phyloP scores from a whole-genome alignment of 2,888 invertebrate genomes.

The Stenoptilia bipunctidactyla region DNA sequence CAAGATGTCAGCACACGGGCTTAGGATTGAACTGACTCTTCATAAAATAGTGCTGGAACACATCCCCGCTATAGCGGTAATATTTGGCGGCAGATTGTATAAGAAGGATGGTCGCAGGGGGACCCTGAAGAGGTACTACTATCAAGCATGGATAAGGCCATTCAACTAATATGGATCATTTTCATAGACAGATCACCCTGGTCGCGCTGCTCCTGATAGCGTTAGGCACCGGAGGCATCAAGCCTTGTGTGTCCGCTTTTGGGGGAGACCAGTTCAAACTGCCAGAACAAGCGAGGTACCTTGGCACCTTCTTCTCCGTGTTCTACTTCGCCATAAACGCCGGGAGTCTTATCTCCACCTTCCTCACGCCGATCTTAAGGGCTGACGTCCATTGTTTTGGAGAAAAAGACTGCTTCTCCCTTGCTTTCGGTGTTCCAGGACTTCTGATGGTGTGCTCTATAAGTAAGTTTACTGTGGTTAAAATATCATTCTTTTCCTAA shows the following conservation, averaged over 20 bases:
- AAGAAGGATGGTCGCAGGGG: no score
- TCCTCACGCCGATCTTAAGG: conserved; percentile 89
- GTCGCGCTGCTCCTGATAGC: conserved; percentile 82
- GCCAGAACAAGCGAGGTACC: conserved; percentile 82
- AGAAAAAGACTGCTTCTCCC: conserved; percentile 81
- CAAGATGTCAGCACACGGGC: no score
- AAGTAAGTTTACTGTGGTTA: no score
- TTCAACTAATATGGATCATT: no score
- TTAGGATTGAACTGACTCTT: no score
- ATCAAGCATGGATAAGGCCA: no score
- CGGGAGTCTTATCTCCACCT: conserved; percentile 90
- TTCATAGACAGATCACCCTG: conserved; percentile 76
- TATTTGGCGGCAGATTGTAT: no score
- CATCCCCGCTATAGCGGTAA: no score
- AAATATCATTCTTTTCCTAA: no score
- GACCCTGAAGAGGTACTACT: no score
- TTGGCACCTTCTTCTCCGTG: conserved; percentile 90
- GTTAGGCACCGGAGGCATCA: conserved; percentile 94
- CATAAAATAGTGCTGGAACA: no score
- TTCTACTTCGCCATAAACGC: conserved; percentile 96
- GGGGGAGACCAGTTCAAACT: conserved; percentile 94
- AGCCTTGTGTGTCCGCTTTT: conserved; percentile 95
- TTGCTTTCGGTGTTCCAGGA: conserved; percentile 93
- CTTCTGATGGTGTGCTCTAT: conserved; percentile 86
- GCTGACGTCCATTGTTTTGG: conserved; percentile 84